phyloP scores from a whole-genome alignment of 1,140 invertebrate genomes.

The Stegodyphus dumicola region DNA sequence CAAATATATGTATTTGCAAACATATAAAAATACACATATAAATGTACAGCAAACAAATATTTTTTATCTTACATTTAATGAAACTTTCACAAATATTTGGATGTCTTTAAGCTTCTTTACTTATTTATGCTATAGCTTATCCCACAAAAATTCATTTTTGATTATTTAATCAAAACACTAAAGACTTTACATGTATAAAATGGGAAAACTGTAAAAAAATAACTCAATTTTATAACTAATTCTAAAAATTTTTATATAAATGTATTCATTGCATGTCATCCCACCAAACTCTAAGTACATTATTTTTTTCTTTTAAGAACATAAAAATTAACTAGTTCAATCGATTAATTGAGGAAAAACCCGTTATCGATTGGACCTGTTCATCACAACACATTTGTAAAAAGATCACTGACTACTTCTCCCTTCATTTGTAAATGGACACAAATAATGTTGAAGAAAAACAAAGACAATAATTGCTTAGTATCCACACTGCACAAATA shows the following conservation, averaged over 20 bases:
- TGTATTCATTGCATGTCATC: conserved; percentile 1
- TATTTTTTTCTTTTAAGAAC: background rate
- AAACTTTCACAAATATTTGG: no score
- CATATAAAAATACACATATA: no score
- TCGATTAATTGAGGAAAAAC: background rate
- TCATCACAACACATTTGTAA: conserved; percentile 10
- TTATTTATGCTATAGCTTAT: no score
- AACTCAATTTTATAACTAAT: no score
- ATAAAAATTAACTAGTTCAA: background rate
- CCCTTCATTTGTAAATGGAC: conserved; percentile 6
- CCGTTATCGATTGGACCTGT: background rate
- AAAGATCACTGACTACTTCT: conserved; percentile 19
- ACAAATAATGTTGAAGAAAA: conserved; percentile 2
- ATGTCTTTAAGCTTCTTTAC: no score
- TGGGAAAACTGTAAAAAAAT: no score
- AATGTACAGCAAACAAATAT: no score
- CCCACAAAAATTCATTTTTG: no score
- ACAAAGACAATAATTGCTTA: conserved; percentile 27
- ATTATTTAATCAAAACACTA: no score
- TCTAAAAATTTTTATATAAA: background rate
- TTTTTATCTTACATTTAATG: no score
- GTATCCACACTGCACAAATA: conserved; percentile 23
- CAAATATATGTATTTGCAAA: no score
- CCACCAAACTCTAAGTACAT: background rate
- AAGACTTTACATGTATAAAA: no score